Evolutionary conservation across 2,797 vertebrate genomes (phyloP), one percentile per base, ranked within the genome.

Genomic region (Glyptemys insculpta): DNA sequence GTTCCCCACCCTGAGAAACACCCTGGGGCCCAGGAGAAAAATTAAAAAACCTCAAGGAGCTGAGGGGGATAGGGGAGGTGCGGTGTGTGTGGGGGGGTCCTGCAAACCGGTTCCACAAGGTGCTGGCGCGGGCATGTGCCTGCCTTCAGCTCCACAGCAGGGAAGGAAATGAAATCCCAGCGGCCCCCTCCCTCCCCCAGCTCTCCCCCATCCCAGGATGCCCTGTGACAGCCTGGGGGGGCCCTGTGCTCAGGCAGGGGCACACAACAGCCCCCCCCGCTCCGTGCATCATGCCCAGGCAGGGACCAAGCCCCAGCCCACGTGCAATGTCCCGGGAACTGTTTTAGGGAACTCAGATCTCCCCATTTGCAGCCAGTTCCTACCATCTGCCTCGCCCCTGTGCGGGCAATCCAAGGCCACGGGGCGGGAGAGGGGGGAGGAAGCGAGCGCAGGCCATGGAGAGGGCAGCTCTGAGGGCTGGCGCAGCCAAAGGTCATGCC

Each of bases 101-200:
- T 79, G 72, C 91, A 90, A 94, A 96, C 93, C 80, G 90, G 95
- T 91, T 95, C 94, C 92, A 92, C 95, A 85, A 68, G 92, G 81
- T 56, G 86, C 91, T 87, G 82, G 74, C 27, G 34, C 3, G 31
- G 79, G 79, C 3, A 19, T 21, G 31, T 34, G 50, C 47, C 79
- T 54, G 31, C 10, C 8, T 12, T 49, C 12, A 16, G 12, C 27
- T 29, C 25, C 44, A 44, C 25, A 49, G 74, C 23, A 29, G 74
- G 74, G 74, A 74, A 12, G 74, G 74, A 49, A 78, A 29, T 29
- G 8, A 78, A 78, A 78, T 78, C 44, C 74, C 41, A 15, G 74
- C 7, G 47, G 14, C 74, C 86, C 87, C 49, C 74, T 52, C 52
- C 83, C 59, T 6, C 21, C 9, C 54, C 41, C 41, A 44, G 37